A percentile compares a stretch with the other conserved stretches of the same genome.
Conservation (phyloP, 2,888 invertebrate species). For the Eilema caniola region DNA sequence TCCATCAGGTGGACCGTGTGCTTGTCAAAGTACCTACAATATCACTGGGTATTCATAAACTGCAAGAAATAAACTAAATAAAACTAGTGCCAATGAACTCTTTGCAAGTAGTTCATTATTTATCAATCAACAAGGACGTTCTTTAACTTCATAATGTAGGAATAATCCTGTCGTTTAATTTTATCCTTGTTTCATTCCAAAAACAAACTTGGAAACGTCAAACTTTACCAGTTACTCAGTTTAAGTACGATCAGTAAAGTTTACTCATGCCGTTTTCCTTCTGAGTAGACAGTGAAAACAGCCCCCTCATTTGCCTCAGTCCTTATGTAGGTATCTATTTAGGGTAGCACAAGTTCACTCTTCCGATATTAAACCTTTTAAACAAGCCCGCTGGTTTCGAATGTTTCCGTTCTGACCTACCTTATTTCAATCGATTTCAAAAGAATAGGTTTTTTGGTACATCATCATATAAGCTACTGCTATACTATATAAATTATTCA, state of each 20-base stretch:
- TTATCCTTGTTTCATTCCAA: conserved; percentile 13
- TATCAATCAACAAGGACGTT: neutral
- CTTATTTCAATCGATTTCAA: too few relatives aligned
- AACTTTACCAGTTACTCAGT: conserved; percentile 19
- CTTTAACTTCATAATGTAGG: neutral
- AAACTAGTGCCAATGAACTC: too few relatives aligned
- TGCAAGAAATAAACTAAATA: too few relatives aligned
- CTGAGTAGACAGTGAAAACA: conserved; percentile 2
- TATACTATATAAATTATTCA: too few relatives aligned
- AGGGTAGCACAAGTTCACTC: neutral
- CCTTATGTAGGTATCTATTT: neutral
- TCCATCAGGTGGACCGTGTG: too few relatives aligned
- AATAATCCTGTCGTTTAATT: conserved; percentile 14
- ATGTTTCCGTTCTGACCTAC: neutral
- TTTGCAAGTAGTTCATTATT: neutral
- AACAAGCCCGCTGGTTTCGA: neutral
- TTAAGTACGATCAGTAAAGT: conserved; percentile 13
- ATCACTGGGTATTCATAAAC: too few relatives aligned
- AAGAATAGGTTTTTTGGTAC: too few relatives aligned
- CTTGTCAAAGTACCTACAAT: too few relatives aligned
- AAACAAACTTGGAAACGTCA: conserved; percentile 10
- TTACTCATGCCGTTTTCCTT: neutral
- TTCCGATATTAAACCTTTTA: neutral
- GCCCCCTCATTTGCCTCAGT: neutral
- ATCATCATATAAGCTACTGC: too few relatives aligned